Evolutionary conservation across 2,113 vertebrate species (phyloP).

Genomic region (Neodon shergylaensis): DNA sequence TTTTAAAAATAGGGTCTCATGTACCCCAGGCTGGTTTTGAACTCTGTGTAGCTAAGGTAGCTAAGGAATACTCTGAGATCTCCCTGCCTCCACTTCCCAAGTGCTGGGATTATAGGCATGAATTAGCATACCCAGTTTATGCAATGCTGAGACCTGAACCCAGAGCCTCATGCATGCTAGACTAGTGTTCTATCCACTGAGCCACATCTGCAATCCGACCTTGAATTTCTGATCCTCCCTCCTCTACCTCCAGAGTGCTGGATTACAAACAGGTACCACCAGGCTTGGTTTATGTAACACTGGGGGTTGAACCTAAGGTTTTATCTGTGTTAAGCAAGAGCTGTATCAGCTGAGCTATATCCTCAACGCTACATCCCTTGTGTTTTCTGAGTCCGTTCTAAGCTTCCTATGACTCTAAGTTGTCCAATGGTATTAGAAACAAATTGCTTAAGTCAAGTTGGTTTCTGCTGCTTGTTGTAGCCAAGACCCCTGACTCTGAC

Average conservation of each 20-base stretch:
- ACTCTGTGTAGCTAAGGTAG: neutral
- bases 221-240: neutral
- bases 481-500: conserved; percentile 19
- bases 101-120: neutral
- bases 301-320: neutral
- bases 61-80: neutral
- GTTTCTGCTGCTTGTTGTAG: conserved; percentile 69
- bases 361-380: neutral
- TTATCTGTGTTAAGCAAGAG: neutral
- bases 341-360: neutral
- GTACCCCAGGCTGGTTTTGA: neutral
- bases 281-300: no score
- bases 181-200: neutral
- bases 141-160: neutral
- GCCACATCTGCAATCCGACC: neutral
- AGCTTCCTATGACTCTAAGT: neutral
- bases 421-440: conserved; percentile 7
- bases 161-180: neutral
- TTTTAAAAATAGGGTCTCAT: neutral
- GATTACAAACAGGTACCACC: neutral
- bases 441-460: conserved; percentile 17
- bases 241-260: neutral
- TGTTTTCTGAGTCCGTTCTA: conserved; percentile 20
- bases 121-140: no score
- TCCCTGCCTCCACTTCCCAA: neutral